Base-by-base conservation (phyloP, 2,797 vertebrate genomes). In the Pantherophis vulpinus region DNA sequence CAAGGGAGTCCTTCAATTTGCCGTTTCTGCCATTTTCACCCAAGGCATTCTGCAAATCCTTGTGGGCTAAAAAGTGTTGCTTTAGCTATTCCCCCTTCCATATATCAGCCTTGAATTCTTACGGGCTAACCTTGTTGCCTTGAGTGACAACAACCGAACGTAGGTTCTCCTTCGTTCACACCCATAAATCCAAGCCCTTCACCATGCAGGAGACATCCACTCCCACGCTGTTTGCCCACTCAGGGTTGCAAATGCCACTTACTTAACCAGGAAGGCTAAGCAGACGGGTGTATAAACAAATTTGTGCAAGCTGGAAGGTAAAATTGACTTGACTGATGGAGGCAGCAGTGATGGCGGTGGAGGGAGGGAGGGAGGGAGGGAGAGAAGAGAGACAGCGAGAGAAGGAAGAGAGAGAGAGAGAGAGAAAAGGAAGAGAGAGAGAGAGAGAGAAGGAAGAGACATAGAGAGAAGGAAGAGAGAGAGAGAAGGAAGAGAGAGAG, bases 291-390 rank as follows among this genome's bases (percentile, higher is more conserved):
- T 4, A 86, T 25, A 9, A 54, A 90, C 5, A 51, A 37, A 51
- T 37, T 9, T 18, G 29, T 10, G 13, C 55, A 29, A 86, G 37
- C 29, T 37, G 86, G 92, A 89, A 90, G 91, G 55, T 79, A 7
- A n/a, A 9, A 2, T 91, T 94, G 16, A 70, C 18, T 94, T 94
- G 86, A 66, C 88, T 93, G 23, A 91, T 90, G 91, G 20, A 60
- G 59, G 59, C 59, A 25, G 59, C 23, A 25, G 59, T 20, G 59
- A 60, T 25, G 18, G 58, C 18, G 10, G 54, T 11, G 54, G 55
- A 58, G 56, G 4, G 14, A 58, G 56, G 14, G 16, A 18, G 3
- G 55, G 13, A 56, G 55, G 13, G 12, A 56, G 12, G 14, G 55
- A 56, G 54, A 55, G 54, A 55, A 51, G 87, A 90, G 92, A 88